A percentile compares a stretch with the other conserved stretches of the same genome.
phyloP scores from a whole-genome alignment of 2,888 invertebrate genomes.

The Acleris literana region DNA sequence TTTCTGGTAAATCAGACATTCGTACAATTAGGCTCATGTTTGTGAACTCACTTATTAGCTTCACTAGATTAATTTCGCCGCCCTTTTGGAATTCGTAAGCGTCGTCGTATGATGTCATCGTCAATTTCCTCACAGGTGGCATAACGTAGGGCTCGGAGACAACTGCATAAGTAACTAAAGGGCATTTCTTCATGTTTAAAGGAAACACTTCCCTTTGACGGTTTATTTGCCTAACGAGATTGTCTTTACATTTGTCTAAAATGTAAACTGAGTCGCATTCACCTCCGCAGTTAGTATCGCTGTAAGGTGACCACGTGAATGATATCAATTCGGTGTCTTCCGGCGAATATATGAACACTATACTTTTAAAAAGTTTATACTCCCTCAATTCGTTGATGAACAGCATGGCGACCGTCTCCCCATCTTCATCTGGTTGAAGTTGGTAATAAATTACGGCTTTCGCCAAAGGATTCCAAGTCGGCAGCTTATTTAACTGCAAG shows the following conservation, averaged over 20 bases:
- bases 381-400: slow-evolving; percentile 71
- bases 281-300: slow-evolving; percentile 69
- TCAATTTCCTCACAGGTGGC: slow-evolving; percentile 62
- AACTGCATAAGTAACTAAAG: slow-evolving; percentile 69
- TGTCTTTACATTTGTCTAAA: slow-evolving; percentile 68
- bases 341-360: slow-evolving; percentile 68
- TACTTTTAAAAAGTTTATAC: slow-evolving; percentile 69
- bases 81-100: slow-evolving; percentile 69
- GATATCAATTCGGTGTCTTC: slow-evolving; percentile 62
- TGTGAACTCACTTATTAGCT: slow-evolving; percentile 74
- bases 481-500: slow-evolving; percentile 73
- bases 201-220: slow-evolving; percentile 68
- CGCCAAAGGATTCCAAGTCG: slow-evolving; percentile 80
- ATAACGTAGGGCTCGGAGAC: slow-evolving; percentile 78
- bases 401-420: slow-evolving; percentile 57
- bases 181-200: slow-evolving; percentile 69
- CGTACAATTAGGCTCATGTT: slow-evolving; percentile 72
- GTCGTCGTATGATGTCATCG: slow-evolving; percentile 57
- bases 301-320: slow-evolving; percentile 76
- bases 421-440: slow-evolving; percentile 57
- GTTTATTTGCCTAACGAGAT: slow-evolving; percentile 56
- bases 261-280: slow-evolving; percentile 68
- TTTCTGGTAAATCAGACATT: slow-evolving; percentile 66
- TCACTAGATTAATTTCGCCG: slow-evolving; percentile 74
- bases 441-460: slow-evolving; percentile 76